Evolutionary conservation across 2,113 vertebrate genomes (phyloP).

Genomic region (Cnemophilus loriae): DNA sequence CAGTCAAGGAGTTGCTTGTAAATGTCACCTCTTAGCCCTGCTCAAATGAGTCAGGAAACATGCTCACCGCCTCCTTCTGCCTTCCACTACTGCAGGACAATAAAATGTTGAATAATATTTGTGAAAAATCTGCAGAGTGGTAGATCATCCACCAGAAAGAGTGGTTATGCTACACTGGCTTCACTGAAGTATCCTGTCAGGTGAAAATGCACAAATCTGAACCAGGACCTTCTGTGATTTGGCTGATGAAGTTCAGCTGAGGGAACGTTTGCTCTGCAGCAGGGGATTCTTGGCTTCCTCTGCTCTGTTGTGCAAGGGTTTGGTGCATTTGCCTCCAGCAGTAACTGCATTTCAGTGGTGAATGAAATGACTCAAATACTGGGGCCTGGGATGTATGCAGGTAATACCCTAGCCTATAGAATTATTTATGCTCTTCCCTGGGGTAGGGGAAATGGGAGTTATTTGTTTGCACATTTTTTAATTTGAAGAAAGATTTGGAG

Average conservation of each 20-base stretch:
- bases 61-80: background rate
- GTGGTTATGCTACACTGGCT: background rate
- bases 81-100: background rate
- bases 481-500: slow-evolving; percentile 1
- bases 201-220: background rate
- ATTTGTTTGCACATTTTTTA: background rate
- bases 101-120: background rate
- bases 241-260: background rate
- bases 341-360: background rate
- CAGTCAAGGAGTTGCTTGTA: background rate
- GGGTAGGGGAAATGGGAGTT: slow-evolving; percentile 13
- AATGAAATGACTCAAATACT: background rate
- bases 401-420: background rate
- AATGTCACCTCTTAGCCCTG: background rate
- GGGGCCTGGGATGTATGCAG: background rate
- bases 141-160: background rate
- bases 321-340: background rate
- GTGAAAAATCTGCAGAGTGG: background rate
- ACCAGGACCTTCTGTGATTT: background rate
- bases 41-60: background rate
- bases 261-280: background rate
- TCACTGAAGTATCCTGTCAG: background rate
- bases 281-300: background rate
- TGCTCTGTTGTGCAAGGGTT: background rate
- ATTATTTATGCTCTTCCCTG: background rate